Base-by-base conservation (phyloP, 1,140 invertebrate species). In the Holotrichia oblita region DNA sequence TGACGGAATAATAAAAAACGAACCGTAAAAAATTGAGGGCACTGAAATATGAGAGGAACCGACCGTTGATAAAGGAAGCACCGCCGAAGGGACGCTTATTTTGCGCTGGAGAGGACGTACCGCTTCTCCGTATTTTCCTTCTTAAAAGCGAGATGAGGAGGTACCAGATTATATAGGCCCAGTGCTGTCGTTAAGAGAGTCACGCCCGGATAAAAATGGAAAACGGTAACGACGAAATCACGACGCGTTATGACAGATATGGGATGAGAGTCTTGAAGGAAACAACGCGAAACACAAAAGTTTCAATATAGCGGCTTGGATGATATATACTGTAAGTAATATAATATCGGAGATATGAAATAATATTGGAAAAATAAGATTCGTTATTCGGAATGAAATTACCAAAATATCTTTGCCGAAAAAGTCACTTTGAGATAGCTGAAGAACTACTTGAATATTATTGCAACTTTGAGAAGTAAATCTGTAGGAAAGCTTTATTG, bases 1-100 rank as follows among this genome's bases (percentile, higher is more conserved):
- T 64, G 61, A 64, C 61, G 61, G 61, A 64, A 64, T 27, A 64
- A 64, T 64, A 64, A 64, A 64, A 64, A 64, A 64, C 24, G 61
- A 64, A 64, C 61, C 61, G 61, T 64, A 64, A 64, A 64, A 64
- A 64, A 64, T 64, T 64, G 61, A 27, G 61, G 17, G 20, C 24
- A 64, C 61, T 64, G 61, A 64, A 64, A 64, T 64, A 64, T 64
- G 10, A 22, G 61, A 64, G n/a, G 61, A 64, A 64, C 20, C n/a
- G n/a, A 22, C 17, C 9, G 61, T 64, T 64, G 61, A 64, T 64
- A 64, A 64, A 64, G 10, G n/a, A n/a, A n/a, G 24, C 17, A 64
- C 24, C 61, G 12, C 8, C 44, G n/a, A 48, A 64, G n/a, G 24
- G 61, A 22, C 61, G 61, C 24, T 12, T 48, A 48, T 48, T 48